Evolutionary conservation across 2,888 invertebrate genomes (phyloP), one percentile per base, ranked within the genome.

Genomic region (Gasteruption jaculator): DNA sequence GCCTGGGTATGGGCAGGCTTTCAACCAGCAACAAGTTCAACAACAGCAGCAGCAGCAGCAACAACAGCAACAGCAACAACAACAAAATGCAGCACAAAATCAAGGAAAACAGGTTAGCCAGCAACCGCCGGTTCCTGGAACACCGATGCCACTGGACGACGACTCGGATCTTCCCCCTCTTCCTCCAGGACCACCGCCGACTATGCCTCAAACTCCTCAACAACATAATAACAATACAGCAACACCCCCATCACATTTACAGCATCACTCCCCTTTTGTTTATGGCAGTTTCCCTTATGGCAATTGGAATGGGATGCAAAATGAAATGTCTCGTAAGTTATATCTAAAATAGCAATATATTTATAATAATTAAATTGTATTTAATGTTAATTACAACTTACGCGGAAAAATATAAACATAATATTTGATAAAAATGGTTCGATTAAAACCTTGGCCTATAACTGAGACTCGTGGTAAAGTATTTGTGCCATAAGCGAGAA

Each of bases 151-250:
- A 49, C 68, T 74, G 41, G 76, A 72, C 53, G 73, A 71, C 39
- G 70, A 71, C 51, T 66, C 71, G 33, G 72, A 72, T 48, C 66
- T 74, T 46, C 76, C 79, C n/a, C 79, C 80, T 43, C 66, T 79
- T 46, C 81, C 81, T 11, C 74, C 79, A 22, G 77, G 77, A 37
- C 78, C 80, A 34, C 76, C 78, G 41, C 76, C 76, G 34, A 70
- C 73, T 11, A 54, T 66, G 15, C 59, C 43, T 21, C 63, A 57
- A 18, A 18, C 58, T 55, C 32, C 60, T 62, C 52, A 63, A 50
- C 56, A 53, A 40, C 46, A 58, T 21, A 57, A 50, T n/a, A 10
- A 30, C 41, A 41, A 21, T 35, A 53, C 42, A 63, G 63, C 48
- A 40, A 33, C 43, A 6, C 58, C 58, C 27, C 41, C 43, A 10